Percentiles rank a stretch among this genome's conserved stretches.
Evolutionary conservation across 2,113 vertebrate genomes (phyloP).

Genomic region (Parus major): DNA sequence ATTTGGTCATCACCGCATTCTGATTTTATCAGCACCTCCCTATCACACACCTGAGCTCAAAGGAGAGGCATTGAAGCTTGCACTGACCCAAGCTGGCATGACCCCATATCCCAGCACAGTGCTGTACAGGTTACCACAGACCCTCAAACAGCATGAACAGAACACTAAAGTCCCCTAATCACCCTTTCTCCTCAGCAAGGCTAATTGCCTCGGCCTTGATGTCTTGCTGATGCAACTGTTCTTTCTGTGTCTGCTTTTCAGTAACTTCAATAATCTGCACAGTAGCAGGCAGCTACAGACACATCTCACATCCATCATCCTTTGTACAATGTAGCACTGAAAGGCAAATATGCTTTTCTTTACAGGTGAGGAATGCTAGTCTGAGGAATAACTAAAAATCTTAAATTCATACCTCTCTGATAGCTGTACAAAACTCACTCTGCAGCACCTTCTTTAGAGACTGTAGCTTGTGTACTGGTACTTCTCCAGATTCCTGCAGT

Average conservation of each 20-base stretch:
- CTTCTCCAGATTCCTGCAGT: constrained; percentile 93
- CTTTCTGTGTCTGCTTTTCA: background rate
- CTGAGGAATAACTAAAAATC: constrained; percentile 26
- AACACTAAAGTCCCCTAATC: background rate
- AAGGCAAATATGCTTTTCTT: background rate
- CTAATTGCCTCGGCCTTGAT: constrained; percentile 6
- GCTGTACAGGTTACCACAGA: background rate
- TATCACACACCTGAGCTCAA: background rate
- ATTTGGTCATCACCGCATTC: background rate
- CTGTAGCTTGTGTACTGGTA: constrained; percentile 95
- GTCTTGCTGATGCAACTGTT: background rate
- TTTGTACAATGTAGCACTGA: background rate
- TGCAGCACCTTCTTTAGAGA: constrained; percentile 98
- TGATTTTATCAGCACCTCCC: background rate
- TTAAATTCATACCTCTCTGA: constrained; percentile 90
- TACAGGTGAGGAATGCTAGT: background rate
- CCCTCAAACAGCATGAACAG: background rate
- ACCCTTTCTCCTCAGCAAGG: background rate
- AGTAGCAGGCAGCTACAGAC: background rate
- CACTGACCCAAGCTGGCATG: background rate
- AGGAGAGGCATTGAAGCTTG: background rate
- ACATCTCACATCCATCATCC: background rate
- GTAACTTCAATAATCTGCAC: background rate
- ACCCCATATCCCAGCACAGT: background rate
- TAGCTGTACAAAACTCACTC: constrained; percentile 99